Evolutionary conservation across 2,113 vertebrate species (phyloP).

Genomic region (Plotosus lineatus): DNA sequence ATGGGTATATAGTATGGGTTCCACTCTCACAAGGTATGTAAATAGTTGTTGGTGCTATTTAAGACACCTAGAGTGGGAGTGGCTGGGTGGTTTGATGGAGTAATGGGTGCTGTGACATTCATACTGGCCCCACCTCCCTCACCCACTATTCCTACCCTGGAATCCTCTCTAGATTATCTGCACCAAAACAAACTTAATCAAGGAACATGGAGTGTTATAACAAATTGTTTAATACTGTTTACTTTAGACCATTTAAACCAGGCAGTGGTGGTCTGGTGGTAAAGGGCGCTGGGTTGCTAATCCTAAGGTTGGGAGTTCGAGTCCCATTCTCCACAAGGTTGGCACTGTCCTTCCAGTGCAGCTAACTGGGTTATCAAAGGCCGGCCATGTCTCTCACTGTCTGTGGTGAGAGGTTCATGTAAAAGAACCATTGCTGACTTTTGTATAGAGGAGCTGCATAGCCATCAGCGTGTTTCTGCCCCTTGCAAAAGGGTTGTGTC

Average conservation of each 20-base stretch:
- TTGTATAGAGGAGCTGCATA: no score
- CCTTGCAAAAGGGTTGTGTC: no score
- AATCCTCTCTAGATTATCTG: background rate
- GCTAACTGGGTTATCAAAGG: no score
- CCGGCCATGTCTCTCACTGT: no score
- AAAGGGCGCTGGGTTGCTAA: no score
- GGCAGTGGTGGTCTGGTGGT: no score
- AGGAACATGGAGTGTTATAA: background rate
- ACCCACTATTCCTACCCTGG: constrained; percentile 53
- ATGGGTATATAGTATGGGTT: background rate
- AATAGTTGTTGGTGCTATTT: background rate
- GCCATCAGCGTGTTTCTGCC: no score
- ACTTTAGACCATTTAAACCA: background rate
- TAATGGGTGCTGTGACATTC: constrained; percentile 57
- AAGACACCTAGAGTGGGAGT: constrained; percentile 52
- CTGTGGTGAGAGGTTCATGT: no score
- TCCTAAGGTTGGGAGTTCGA: no score
- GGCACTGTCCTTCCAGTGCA: no score
- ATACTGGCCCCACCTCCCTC: constrained; percentile 58
- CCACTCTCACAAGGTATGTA: background rate
- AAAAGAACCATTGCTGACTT: no score
- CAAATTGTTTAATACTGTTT: background rate
- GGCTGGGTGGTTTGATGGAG: constrained; percentile 55
- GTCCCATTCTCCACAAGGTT: no score
- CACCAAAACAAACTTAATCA: background rate